Base-by-base conservation (phyloP, 2,888 invertebrate species). In the Tachystola acroxantha region DNA sequence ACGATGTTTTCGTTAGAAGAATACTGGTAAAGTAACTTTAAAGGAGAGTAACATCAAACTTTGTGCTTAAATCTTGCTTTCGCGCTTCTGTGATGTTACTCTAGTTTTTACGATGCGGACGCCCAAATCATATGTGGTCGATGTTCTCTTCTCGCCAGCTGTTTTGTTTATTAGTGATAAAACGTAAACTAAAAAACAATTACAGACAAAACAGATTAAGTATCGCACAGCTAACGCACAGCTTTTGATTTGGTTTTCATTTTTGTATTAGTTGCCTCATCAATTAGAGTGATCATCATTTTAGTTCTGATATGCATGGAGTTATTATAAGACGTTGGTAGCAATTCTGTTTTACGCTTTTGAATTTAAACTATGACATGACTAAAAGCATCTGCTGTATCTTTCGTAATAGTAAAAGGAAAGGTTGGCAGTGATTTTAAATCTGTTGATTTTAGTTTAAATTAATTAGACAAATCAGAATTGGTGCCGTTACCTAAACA, bases 171-270 rank as follows among this genome's bases (percentile, higher is more conserved):
- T 14, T 11, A 27, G 13, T 40, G 20, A 20, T 25, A 3, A 10
- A 37, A 40, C 35, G 28, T 28, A 13, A 33, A 35, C 9, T 28
- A 32, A 27, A n/a, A n/a, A n/a, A n/a, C n/a, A n/a, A n/a, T 16
- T 29, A 41, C 61, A 66, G 67, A 74, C 79, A 78, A 71, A 67
- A 65, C 72, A 70, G 67, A 73, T 73, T 57, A 61, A 50, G 50
- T 47, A 45, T 46, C 56, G 71, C 78, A 81, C 81, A 53, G 85
- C 81, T 81, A 60, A 58, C 62, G 77, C 81, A 82, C 81, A 58
- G 85, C 84, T 81, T 68, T 43, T 37, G 36, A 46, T 62, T 67
- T 64, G 41, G 45, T 62, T 73, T 75, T 30, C 45, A 53, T 63
- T 73, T 55, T 43, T 27, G 19, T 65, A 64, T 82, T 3, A 62